phyloP scores from a whole-genome alignment of 2,888 invertebrate genomes.

The Pardosa pseudoannulata region DNA sequence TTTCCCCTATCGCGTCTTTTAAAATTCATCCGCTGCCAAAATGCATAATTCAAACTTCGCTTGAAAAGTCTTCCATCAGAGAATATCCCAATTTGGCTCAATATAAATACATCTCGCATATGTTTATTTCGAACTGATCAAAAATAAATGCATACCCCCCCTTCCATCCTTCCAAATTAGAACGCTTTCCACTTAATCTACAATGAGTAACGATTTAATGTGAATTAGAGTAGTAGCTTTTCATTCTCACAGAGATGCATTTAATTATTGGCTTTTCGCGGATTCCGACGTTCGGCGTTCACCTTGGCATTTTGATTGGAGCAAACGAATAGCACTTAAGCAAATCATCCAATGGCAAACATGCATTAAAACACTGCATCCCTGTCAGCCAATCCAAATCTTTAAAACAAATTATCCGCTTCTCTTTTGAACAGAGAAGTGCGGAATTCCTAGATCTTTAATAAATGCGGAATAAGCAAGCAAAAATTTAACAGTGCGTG shows the following conservation, averaged over 20 bases:
- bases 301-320: slow-evolving; percentile 41
- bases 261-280: slow-evolving; percentile 58
- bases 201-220: slow-evolving; percentile 12
- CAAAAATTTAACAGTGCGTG: slow-evolving; percentile 58
- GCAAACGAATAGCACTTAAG: slow-evolving; percentile 33
- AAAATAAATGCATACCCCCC: slow-evolving; percentile 10
- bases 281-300: slow-evolving; percentile 26
- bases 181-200: slow-evolving; percentile 9
- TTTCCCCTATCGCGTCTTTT: neutral
- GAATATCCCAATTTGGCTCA: neutral
- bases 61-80: neutral
- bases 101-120: neutral
- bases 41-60: neutral
- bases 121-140: neutral
- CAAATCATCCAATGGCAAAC: slow-evolving; percentile 43
- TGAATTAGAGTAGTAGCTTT: slow-evolving; percentile 9
- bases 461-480: slow-evolving; percentile 50
- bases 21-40: neutral
- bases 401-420: slow-evolving; percentile 59
- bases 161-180: neutral
- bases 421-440: slow-evolving; percentile 34
- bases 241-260: slow-evolving; percentile 19
- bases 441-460: slow-evolving; percentile 55
- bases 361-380: slow-evolving; percentile 18
- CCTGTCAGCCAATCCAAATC: slow-evolving; percentile 35